A percentile compares a stretch with the other conserved stretches of the same genome.
These are phyloP conservation scores for Microtus ochrogaster DNA, from an alignment of 2,113 vertebrate species.

Conservation along the genomic window DNA sequence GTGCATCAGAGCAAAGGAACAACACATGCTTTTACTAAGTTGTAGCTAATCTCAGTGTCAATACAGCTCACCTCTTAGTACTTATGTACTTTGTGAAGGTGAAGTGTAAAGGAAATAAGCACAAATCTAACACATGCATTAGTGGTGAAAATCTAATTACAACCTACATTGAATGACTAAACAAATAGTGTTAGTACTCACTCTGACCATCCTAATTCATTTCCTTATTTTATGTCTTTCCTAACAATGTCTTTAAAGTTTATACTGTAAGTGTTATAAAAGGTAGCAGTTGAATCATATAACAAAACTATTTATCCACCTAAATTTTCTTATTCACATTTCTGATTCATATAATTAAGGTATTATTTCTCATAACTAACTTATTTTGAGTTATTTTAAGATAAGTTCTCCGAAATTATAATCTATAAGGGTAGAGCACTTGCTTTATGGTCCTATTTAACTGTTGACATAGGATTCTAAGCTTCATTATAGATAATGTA, in stretches of 20 bases:
- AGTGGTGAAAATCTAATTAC: constrained; percentile 57
- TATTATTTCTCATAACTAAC: neutral
- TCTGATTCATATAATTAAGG: constrained; percentile 2
- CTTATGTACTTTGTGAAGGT: neutral
- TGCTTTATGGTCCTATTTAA: neutral
- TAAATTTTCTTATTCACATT: neutral
- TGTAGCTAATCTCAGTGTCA: neutral
- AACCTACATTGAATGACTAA: constrained; percentile 38
- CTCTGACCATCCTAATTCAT: constrained; percentile 42
- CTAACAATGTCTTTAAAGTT: constrained; percentile 69
- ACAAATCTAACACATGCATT: neutral
- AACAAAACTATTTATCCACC: constrained; percentile 52
- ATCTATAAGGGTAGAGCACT: neutral
- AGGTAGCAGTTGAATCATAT: constrained; percentile 44
- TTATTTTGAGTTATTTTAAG: neutral
- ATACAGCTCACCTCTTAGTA: neutral
- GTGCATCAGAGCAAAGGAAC: neutral
- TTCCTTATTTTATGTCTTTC: constrained; percentile 62
- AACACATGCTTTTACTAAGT: neutral
- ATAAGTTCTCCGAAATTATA: neutral
- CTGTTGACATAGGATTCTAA: neutral
- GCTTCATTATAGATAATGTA: neutral
- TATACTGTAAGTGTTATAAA: constrained; percentile 66
- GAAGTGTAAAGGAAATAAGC: neutral
- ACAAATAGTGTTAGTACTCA: neutral